These are phyloP conservation scores for Alethe diademata DNA, from an alignment of 2,113 vertebrate genomes.

Conservation along the genomic window DNA sequence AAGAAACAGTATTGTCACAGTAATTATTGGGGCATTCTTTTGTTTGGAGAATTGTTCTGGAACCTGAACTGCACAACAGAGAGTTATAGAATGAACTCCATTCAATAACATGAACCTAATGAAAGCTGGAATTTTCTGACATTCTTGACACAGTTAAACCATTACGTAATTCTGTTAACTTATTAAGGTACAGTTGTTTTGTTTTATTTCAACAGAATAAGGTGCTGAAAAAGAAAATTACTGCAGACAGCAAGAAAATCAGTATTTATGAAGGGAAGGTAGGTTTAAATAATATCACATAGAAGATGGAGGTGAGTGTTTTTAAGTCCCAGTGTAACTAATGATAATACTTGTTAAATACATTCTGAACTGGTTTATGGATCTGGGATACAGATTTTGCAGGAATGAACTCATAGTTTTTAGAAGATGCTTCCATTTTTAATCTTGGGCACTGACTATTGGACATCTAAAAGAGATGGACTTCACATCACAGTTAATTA, in stretches of 20 bases:
- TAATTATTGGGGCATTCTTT: not conserved
- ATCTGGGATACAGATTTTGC: not conserved
- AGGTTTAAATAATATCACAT: not conserved
- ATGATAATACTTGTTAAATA: not conserved
- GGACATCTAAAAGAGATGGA: not conserved
- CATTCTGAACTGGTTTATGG: not conserved
- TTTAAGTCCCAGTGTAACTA: not conserved
- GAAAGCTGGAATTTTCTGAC: not conserved
- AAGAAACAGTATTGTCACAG: not conserved
- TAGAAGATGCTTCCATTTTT: not conserved
- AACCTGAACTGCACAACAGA: not conserved
- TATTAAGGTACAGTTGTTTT: not conserved
- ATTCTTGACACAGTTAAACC: not conserved
- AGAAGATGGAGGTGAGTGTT: not conserved
- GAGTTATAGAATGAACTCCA: not conserved
- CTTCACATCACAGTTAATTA: not conserved
- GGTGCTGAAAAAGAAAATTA: constrained; percentile 80
- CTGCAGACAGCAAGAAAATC: constrained; percentile 77
- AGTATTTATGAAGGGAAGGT: constrained; percentile 73
- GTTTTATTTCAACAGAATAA: constrained; percentile 81
- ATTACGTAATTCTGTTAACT: not conserved
- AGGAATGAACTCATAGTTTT: not conserved
- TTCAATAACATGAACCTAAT: not conserved
- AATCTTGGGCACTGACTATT: not conserved
- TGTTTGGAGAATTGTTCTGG: not conserved